Percentiles rank a stretch among this genome's conserved stretches.
These are phyloP conservation scores for Ondatra zibethicus DNA, from an alignment of 2,113 vertebrate genomes.

Conservation along the genomic window DNA sequence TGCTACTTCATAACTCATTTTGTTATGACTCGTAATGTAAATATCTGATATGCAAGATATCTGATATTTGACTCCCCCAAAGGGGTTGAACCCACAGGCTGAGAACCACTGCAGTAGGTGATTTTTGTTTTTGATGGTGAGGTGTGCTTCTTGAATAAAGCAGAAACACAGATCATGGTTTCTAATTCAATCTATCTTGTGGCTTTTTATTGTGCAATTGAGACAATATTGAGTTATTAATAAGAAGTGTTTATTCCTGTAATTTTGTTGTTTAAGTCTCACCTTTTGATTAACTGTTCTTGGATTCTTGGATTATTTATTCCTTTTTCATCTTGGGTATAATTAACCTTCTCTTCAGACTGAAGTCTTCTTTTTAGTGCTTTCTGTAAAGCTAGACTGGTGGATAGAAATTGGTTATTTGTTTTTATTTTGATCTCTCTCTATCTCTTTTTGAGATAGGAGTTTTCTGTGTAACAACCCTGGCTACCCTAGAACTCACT, in stretches of 20 bases:
- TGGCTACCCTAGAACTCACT: too few relatives aligned
- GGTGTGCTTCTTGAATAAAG: background rate
- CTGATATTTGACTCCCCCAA: too few relatives aligned
- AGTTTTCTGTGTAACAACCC: too few relatives aligned
- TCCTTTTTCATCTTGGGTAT: background rate
- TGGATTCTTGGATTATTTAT: background rate
- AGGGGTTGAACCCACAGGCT: too few relatives aligned
- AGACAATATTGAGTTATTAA: background rate
- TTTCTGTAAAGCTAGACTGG: background rate
- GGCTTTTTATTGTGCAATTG: background rate
- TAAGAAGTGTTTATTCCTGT: background rate
- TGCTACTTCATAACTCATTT: too few relatives aligned
- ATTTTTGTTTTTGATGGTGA: background rate
- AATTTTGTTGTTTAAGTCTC: background rate
- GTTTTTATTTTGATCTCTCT: too few relatives aligned
- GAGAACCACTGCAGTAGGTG: too few relatives aligned
- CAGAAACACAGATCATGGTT: background rate
- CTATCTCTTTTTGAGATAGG: too few relatives aligned
- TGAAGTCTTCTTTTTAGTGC: background rate
- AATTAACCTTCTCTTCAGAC: background rate
- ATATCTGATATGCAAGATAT: too few relatives aligned
- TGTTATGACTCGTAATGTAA: too few relatives aligned
- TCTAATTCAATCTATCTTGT: background rate
- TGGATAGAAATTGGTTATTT: background rate
- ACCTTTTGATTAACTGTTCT: background rate